Base-by-base conservation (phyloP, 2,797 vertebrate species). In the Molothrus aeneus region DNA sequence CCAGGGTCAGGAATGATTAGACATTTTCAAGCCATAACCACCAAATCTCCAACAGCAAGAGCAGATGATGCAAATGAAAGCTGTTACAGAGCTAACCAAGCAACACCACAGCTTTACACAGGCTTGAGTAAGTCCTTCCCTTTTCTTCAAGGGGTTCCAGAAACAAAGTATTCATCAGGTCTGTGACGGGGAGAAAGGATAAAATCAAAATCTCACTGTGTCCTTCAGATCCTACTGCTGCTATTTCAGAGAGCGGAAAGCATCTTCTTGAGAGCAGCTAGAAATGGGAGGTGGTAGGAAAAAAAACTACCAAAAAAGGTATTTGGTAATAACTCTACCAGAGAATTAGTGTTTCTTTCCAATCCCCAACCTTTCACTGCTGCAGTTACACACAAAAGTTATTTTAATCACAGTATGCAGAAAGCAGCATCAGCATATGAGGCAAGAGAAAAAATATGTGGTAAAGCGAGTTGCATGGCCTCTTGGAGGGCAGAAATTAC, bases 391-490 rank as follows among this genome's bases (percentile, higher is more conserved):
- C 43, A 82, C 66, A 86, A 75, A 79, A 93, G 91, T 90, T 94
- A 92, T 96, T 91, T 91, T 93, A 92, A 97, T 94, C 86, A 83
- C 86, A 75, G 79, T 7, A 66, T 57, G 53, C 92, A 93, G 90
- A 96, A 95, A 96, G 92, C 96, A 91, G 90, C 89, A 93, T 93
- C 93, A 96, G 94, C 95, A 96, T 81, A 97, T 96, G 93, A 96
- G 92, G 95, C 89, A 97, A 96, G 87, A 88, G 93, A 94, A 91
- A 88, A 97, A 96, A 95, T 95, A 97, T 95, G 96, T 91, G 90
- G 96, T 56, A 96, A 95, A 96, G 96, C 92, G 0, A 96, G 95
- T 96, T 95, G 87, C 77, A 81, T 94, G 42, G 95, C 87, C 93
- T 95, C 91, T 83, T 91, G 24, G 0, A 0, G 2, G 91, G 40